Conservation (phyloP, 2,797 vertebrate genomes). For the Danio kyathit region DNA sequence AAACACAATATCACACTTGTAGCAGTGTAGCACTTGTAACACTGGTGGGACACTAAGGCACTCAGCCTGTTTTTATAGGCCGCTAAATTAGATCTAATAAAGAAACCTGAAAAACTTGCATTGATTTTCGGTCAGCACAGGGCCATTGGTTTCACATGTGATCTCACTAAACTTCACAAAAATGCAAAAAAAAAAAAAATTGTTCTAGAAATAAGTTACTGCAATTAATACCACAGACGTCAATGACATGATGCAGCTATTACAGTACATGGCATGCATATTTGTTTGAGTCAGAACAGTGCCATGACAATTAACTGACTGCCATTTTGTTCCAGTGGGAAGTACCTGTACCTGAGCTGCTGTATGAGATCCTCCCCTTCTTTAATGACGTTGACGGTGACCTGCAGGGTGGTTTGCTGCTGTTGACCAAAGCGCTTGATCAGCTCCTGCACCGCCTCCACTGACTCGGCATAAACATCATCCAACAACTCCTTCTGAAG, state of each 20-base stretch:
- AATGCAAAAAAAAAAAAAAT: no score
- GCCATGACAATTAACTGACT: background rate
- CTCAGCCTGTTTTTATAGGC: no score
- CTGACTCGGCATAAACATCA: conserved; percentile 96
- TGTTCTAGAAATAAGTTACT: no score
- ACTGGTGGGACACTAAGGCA: no score
- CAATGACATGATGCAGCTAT: background rate
- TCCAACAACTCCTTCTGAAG: conserved; percentile 97
- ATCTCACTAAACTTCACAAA: background rate
- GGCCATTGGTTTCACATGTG: background rate
- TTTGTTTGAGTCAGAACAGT: conserved; percentile 1
- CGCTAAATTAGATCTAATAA: conserved; percentile 1
- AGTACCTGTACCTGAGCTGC: conserved; percentile 87
- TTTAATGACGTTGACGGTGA: conserved; percentile 97
- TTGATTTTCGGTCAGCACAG: background rate
- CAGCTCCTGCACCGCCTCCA: conserved; percentile 96
- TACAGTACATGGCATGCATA: background rate
- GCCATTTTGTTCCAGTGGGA: background rate
- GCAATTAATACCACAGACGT: background rate
- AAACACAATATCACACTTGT: no score
- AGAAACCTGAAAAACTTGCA: conserved; percentile 12
- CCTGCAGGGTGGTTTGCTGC: conserved; percentile 96
- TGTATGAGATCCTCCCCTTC: conserved; percentile 98
- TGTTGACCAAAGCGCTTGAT: conserved; percentile 97
- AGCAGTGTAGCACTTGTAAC: no score